Evolutionary conservation across 2,113 vertebrate genomes (phyloP), one percentile per base, ranked within the genome.

Genomic region (Stigmatopora nigra): DNA sequence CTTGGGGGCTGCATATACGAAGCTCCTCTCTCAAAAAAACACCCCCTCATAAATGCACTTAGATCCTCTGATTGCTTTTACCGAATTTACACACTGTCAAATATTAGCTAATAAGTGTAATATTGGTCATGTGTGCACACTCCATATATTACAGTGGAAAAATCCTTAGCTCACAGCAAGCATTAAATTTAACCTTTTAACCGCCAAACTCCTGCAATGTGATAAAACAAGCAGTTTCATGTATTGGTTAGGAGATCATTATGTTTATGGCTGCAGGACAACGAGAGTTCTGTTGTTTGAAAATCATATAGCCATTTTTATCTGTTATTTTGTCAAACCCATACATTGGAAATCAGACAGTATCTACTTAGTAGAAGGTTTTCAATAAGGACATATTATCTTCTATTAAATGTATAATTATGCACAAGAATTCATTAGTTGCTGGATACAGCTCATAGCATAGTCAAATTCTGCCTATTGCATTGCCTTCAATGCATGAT

Each of bases 211-310:
- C 61, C 72, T 68, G 31, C 44, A 68, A 49, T 61, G 47, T 38
- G 61, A 77, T 75, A 49, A 77, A 77, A 68, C 61, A 48, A 61
- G 74, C 19, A 63, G 61, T 19, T 53, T 19, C 51, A 81, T 53
- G 60, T 51, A 25, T 78, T 72, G 57, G 69, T 19, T 64, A 72
- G 68, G 68, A 79, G 76, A 82, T 76, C 75, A 60, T 78, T 31
- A 1, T 63, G 64, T 71, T 73, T 14, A 2, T 31, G 16, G 6
- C 67, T 66, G 47, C 10, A 1, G 52, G 16, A 22, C 51, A 53
- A 53, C 19, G 22, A 20, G 0, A 20, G 19, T 22, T 53, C 51
- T 11, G 19, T 53, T 22, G 10, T 53, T 53, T 53, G 10, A 53
- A 20, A 13, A 10, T 20, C 51, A 12, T 52, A 52, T 20, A 52